A percentile compares a stretch with the other conserved stretches of the same genome.
Conservation (phyloP, 1,140 invertebrate species). For the Trachymyrmex cornetzi region DNA sequence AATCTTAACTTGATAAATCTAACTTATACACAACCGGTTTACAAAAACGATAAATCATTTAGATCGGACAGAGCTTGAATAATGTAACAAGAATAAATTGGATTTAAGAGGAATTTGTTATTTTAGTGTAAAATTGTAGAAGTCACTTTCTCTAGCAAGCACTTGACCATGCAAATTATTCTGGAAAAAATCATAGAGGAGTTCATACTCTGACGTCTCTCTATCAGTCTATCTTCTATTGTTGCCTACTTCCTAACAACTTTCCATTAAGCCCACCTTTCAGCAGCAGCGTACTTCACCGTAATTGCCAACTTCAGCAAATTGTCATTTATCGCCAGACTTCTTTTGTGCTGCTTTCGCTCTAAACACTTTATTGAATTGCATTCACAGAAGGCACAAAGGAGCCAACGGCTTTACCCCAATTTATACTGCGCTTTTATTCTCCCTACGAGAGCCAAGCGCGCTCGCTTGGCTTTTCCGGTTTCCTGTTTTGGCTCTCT, state of each 20-base stretch:
- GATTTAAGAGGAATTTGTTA: conserved; percentile 29
- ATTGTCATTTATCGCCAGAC: conserved; percentile 64
- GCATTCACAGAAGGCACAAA: conserved; percentile 61
- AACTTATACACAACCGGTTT: neutral
- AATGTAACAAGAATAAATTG: conserved; percentile 44
- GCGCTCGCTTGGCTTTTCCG: conserved; percentile 71
- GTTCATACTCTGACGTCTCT: conserved; percentile 9
- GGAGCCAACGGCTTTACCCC: conserved; percentile 50
- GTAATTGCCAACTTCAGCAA: conserved; percentile 65
- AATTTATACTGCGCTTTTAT: conserved; percentile 77
- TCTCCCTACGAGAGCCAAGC: conserved; percentile 61
- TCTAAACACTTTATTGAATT: conserved; percentile 70
- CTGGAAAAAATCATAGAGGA: conserved; percentile 8
- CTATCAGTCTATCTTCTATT: conserved; percentile 57
- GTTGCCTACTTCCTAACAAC: conserved; percentile 59
- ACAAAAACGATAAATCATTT: conserved; percentile 43
- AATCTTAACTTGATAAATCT: conserved; percentile 44
- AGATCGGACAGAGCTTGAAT: neutral
- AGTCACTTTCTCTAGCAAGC: neutral
- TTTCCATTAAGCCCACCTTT: conserved; percentile 62
- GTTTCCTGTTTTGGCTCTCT: conserved; percentile 74
- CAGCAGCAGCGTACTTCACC: conserved; percentile 49
- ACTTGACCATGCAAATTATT: conserved; percentile 36
- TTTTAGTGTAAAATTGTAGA: conserved; percentile 14
- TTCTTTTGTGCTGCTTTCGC: conserved; percentile 61